Conservation (phyloP, 2,888 invertebrate genomes). For the Ferrisia virgata region DNA sequence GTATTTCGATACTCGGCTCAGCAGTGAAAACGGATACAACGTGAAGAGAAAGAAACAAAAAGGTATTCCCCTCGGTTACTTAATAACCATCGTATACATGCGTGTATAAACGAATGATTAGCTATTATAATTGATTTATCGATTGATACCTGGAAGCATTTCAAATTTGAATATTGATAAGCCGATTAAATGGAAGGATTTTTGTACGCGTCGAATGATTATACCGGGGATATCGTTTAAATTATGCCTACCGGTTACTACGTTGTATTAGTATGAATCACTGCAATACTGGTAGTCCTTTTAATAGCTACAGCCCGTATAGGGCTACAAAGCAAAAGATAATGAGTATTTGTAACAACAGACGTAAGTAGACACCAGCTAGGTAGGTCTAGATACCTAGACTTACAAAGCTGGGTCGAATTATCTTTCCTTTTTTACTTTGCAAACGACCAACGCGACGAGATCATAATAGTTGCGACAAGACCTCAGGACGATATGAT, state of each 20-base stretch:
- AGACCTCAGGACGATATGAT: no score
- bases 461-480: no score
- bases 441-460: no score
- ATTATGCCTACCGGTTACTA: no score
- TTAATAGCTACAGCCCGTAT: not conserved
- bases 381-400: no score
- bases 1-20: not conserved
- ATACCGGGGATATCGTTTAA: not conserved
- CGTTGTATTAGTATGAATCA: not conserved
- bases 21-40: not conserved
- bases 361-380: no score
- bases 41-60: not conserved
- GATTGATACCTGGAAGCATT: not conserved
- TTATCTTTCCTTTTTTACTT: no score
- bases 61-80: not conserved
- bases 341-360: not conserved
- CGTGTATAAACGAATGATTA: not conserved
- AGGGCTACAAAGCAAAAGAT: not conserved
- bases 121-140: conserved; percentile 40
- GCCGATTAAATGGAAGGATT: not conserved
- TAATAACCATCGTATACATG: not conserved
- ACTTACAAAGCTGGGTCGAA: no score
- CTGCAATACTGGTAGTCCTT: no score
- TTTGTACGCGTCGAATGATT: not conserved
- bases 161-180: not conserved